Conservation (phyloP, 2,888 invertebrate species). For the Microchrysa polita region DNA sequence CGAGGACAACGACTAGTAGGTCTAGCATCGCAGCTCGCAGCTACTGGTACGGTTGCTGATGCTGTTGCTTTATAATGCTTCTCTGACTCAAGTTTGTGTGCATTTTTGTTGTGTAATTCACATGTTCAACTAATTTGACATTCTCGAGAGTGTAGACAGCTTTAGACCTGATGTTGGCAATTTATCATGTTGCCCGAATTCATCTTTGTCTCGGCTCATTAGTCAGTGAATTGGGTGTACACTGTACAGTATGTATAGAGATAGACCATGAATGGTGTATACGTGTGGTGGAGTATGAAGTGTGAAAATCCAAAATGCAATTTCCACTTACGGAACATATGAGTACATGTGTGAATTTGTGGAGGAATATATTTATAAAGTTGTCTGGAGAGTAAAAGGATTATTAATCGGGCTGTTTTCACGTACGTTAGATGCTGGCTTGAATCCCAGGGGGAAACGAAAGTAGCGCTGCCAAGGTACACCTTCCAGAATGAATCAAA, state of each 20-base stretch:
- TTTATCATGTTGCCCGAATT: conserved; percentile 39
- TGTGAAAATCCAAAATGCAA: neutral
- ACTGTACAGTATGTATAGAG: too few relatives aligned
- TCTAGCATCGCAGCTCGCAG: too few relatives aligned
- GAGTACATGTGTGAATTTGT: too few relatives aligned
- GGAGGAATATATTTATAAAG: too few relatives aligned
- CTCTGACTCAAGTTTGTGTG: neutral
- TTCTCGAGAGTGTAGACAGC: conserved; percentile 44
- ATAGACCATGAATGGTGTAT: neutral
- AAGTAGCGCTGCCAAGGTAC: too few relatives aligned
- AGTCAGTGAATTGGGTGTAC: conserved; percentile 32
- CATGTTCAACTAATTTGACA: conserved; percentile 48
- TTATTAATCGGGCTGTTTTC: too few relatives aligned
- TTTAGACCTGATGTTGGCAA: conserved; percentile 39
- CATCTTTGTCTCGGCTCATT: conserved; percentile 40
- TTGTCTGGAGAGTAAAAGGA: too few relatives aligned
- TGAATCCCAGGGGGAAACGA: too few relatives aligned
- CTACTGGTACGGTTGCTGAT: neutral
- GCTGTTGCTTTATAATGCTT: conserved; percentile 21
- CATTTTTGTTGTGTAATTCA: conserved; percentile 34
- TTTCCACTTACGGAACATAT: neutral
- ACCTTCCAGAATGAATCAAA: too few relatives aligned
- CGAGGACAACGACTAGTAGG: too few relatives aligned
- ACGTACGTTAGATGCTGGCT: too few relatives aligned
- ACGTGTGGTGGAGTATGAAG: conserved; percentile 23